Evolutionary conservation across 2,888 invertebrate genomes (phyloP), one percentile per base, ranked within the genome.

Genomic region (Ophioninae sp.): DNA sequence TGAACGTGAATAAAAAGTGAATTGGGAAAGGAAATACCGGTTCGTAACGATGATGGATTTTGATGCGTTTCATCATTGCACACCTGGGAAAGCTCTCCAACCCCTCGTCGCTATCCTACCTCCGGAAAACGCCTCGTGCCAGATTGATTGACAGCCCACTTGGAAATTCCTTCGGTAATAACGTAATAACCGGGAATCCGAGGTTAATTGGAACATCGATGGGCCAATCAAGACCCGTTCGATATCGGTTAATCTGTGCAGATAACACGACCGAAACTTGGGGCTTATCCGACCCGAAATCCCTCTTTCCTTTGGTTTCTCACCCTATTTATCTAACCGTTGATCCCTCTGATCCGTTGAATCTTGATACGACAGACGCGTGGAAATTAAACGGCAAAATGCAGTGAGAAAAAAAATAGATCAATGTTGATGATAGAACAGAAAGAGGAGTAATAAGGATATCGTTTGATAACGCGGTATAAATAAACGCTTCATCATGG

Each of bases 111-210:
- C 1, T 0, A 17, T 44, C 57, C 56, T 64, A 50, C 83, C 61
- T 83, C 72, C 80, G 83, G 64, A 37, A 70, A 67, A 70, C 70
- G 44, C 20, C 62, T 75, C 59, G 44, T 21, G 50, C 37, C 70
- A 68, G 74, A 59, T 50, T 74, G 41, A 75, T 41, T 17, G 61
- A 61, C 59, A 61, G 13, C 72, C 44, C 67, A 79, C 76, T 73
- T 57, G 64, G 62, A 74, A 79, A 82, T 82, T 70, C 74, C 83
- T 81, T 37, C 30, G 70, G 62, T 76, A 83, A 85, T 85, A 80
- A 86, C 74, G 80, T 80, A 82, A 86, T 83, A 82, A 78, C 61
- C 81, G 37, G 59, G 81, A 80, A 83, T 77, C 61, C 72, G 56
- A 59, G 67, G 69, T 70, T 84, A 85, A 86, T 86, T 75, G 75